Base-by-base conservation (phyloP, 1,140 invertebrate genomes). In the Leptoteleia sp. region DNA sequence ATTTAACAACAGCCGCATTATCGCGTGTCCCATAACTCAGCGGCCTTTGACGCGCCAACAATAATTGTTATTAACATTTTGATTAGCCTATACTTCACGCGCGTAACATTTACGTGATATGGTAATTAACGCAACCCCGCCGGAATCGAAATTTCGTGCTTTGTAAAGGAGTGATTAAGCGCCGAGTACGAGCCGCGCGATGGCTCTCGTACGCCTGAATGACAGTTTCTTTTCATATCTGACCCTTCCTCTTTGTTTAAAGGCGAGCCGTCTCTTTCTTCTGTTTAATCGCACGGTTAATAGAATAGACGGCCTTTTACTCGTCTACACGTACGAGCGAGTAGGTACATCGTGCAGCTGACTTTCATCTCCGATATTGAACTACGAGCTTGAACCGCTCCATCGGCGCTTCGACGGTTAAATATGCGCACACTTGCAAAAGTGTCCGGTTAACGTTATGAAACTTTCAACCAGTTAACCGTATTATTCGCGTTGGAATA, bases 311-410 rank as follows among this genome's bases (percentile, higher is more conserved):
- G 25, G 35, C 65, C 52, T 71, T 59, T 71, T 70, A 70, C 65
- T 59, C 22, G 43, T 54, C 11, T 11, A 9, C 15, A 22, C 9
- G 27, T 15, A 19, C 38, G 16, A 31, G 45, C 57, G 35, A 29
- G 19, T 33, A 61, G 13, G 29, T 29, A 55, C 33, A 8, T 38
- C 43, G 40, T 57, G 42, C 31, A 48, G 22, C 55, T 45, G 72
- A 76, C 62, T 76, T 76, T 76, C 72, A 67, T 67, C 72, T 61
- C 13, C 45, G 61, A 76, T 67, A 68, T 76, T 61, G 62, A 76
- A 65, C 71, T 40, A 59, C 27, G 38, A 40, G 54, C 67, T 52
- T 31, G 33, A 70, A 40, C 43, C 40, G 37, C 17, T 71, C 17
- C 35, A 59, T 19, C n/a, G 31, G 25, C 35, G 70, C 48, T 42